Conservation (phyloP, 2,888 invertebrate genomes). For the Cynaeus angustus region DNA sequence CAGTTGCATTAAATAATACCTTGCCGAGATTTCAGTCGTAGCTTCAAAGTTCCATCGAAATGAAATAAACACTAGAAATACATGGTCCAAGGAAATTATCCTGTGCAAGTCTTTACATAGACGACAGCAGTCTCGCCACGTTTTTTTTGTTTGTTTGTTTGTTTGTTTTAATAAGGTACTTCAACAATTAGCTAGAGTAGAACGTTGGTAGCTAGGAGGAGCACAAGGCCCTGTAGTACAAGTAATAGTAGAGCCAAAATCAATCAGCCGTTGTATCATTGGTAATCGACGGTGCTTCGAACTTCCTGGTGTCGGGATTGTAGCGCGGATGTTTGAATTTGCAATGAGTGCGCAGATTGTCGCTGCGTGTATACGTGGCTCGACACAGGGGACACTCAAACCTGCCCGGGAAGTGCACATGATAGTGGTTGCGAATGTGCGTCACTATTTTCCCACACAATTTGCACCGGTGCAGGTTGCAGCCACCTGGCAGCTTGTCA, state of each 20-base stretch:
- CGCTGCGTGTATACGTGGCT: slow-evolving; percentile 93
- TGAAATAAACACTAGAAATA: slow-evolving; percentile 45
- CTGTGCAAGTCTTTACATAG: slow-evolving; percentile 55
- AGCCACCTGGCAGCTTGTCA: slow-evolving; percentile 93
- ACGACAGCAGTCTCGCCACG: slow-evolving; percentile 27
- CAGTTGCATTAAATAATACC: slow-evolving; percentile 39
- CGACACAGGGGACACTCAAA: slow-evolving; percentile 94
- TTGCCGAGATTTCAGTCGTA: slow-evolving; percentile 49
- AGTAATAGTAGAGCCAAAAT: slow-evolving; percentile 71
- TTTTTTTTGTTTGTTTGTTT: slow-evolving; percentile 3
- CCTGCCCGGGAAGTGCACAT: slow-evolving; percentile 94
- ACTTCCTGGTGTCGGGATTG: slow-evolving; percentile 91
- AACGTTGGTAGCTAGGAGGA: slow-evolving; percentile 64
- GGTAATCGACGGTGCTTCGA: slow-evolving; percentile 76
- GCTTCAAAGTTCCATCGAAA: slow-evolving; percentile 26
- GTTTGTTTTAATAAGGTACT: slow-evolving; percentile 48
- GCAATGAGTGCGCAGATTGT: slow-evolving; percentile 94
- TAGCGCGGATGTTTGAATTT: slow-evolving; percentile 93
- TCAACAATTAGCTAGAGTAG: slow-evolving; percentile 44
- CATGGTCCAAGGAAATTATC: slow-evolving; percentile 55
- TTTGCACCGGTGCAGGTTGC: slow-evolving; percentile 95
- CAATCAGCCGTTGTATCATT: slow-evolving; percentile 73
- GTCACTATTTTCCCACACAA: slow-evolving; percentile 96
- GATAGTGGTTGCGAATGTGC: slow-evolving; percentile 95
- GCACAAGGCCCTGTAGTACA: slow-evolving; percentile 67